Evolutionary conservation across 2,113 vertebrate species (phyloP).

Genomic region (Chlorodrepanis virens): DNA sequence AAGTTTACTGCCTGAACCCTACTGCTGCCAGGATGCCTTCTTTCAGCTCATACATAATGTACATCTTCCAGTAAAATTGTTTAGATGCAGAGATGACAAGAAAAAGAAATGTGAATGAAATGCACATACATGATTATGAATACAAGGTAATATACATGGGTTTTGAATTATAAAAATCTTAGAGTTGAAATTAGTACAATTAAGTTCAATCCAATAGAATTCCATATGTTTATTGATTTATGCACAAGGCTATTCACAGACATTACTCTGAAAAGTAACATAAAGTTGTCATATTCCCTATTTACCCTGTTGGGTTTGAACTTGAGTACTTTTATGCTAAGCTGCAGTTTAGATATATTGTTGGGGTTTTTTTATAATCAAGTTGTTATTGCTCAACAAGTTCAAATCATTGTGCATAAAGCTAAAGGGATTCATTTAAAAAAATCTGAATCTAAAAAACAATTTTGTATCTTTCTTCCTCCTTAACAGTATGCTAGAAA

Average conservation of each 20-base stretch:
- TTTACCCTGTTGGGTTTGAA: neutral
- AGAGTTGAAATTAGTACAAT: neutral
- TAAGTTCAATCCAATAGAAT: neutral
- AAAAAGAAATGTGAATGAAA: neutral
- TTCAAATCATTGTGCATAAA: neutral
- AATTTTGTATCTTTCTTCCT: neutral
- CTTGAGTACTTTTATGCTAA: neutral
- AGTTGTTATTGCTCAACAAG: neutral
- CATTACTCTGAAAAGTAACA: neutral
- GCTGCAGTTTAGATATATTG: neutral
- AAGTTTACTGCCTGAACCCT: neutral
- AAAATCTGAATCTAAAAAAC: neutral
- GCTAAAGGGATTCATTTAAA: neutral
- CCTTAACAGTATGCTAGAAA: neutral
- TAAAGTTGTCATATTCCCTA: fast-evolving
- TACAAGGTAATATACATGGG: neutral
- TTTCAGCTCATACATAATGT: neutral
- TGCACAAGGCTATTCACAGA: neutral
- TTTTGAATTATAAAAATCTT: neutral
- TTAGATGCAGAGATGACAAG: neutral
- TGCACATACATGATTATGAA: neutral
- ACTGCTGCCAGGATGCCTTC: neutral
- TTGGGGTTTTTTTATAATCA: neutral
- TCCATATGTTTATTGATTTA: neutral
- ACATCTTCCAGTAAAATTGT: neutral